These are phyloP conservation scores for Pycnonotus jocosus DNA, from an alignment of 2,113 vertebrate genomes.

Conservation along the genomic window DNA sequence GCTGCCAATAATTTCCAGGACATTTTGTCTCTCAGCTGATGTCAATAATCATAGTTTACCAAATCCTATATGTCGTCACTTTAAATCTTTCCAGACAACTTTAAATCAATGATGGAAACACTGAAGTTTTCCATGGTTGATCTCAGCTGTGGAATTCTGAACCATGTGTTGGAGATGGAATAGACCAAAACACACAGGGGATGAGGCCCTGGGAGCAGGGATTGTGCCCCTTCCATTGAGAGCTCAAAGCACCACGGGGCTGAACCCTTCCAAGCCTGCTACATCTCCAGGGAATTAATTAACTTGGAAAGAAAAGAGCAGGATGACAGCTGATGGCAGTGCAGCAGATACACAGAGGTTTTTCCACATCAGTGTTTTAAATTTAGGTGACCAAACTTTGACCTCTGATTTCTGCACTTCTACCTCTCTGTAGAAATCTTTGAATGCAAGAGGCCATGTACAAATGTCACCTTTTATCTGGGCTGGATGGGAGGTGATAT, in stretches of 20 bases:
- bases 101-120: not conserved
- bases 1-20: not conserved
- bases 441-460: not conserved
- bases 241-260: not conserved
- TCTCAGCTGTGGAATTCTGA: not conserved
- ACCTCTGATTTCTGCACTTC: not conserved
- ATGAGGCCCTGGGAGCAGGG: not conserved
- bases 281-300: not conserved
- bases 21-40: not conserved
- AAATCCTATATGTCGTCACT: not conserved
- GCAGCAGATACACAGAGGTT: not conserved
- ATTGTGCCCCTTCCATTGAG: not conserved
- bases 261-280: not conserved
- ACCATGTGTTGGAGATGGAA: not conserved
- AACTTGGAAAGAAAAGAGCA: not conserved
- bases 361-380: not conserved
- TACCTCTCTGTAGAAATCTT: not conserved
- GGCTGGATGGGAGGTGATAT: not conserved
- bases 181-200: accelerated
- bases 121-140: not conserved
- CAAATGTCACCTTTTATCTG: not conserved
- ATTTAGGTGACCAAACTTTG: not conserved
- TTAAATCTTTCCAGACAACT: not conserved
- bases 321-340: not conserved
- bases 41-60: not conserved